These are phyloP conservation scores for Drosophila paulistorum DNA, from an alignment of 1,140 invertebrate species.

Conservation along the genomic window DNA sequence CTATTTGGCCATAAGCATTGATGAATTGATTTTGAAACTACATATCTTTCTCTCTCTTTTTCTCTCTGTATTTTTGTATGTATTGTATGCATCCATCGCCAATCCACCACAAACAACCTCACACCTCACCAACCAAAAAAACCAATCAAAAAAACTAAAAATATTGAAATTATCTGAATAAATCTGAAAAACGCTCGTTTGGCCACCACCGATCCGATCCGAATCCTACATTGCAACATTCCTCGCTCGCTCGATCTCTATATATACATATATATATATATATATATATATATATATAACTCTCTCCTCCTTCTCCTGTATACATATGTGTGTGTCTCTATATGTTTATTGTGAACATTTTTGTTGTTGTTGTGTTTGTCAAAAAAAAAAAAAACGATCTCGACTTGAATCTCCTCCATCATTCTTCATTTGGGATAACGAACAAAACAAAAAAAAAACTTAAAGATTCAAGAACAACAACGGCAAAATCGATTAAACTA, in stretches of 20 bases:
- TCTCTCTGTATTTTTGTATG: constrained; percentile 16
- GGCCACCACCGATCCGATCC: constrained; percentile 31
- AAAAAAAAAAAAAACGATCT: constrained; percentile 40
- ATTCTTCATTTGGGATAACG: constrained; percentile 72
- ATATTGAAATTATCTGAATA: constrained; percentile 30
- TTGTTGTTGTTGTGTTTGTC: constrained; percentile 60
- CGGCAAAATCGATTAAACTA: constrained; percentile 83
- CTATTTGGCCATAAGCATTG: background rate
- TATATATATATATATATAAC: too few relatives aligned
- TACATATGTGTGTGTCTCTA: constrained; percentile 29
- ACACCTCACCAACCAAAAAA: background rate
- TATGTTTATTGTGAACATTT: constrained; percentile 44
- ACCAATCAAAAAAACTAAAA: constrained; percentile 26
- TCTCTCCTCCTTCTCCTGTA: background rate
- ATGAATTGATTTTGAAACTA: background rate
- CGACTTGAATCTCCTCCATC: constrained; percentile 20
- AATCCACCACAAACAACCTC: constrained; percentile 30
- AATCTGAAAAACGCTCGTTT: constrained; percentile 44
- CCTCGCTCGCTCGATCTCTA: constrained; percentile 12
- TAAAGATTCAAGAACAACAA: constrained; percentile 72
- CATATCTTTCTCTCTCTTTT: constrained; percentile 12
- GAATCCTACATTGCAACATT: constrained; percentile 36
- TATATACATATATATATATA: background rate
- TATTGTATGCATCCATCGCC: constrained; percentile 19
- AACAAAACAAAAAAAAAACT: constrained; percentile 28